Base-by-base conservation (phyloP, 1,140 invertebrate species). In the Philopotamus ludificatus region DNA sequence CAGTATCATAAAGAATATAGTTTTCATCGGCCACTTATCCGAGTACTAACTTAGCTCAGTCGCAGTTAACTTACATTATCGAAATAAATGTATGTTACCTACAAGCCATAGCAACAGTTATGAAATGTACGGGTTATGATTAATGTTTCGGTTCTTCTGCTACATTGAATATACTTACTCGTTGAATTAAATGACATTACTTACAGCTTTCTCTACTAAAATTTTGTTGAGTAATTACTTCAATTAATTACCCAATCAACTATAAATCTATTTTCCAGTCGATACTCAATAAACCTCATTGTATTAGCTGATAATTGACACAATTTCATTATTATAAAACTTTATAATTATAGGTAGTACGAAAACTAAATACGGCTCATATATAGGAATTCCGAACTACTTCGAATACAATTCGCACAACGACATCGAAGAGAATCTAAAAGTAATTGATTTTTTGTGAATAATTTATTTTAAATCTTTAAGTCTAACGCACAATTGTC, bases 371-470 rank as follows among this genome's bases (percentile, higher is more conserved):
- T 79, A 70, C 68, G 87, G 87, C 10, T 79, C 76, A 2, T 75
- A 82, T 23, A 71, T 91, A 54, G 89, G 89, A 3, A 75, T 90
- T 20, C 89, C 89, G 1, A 71, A 76, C 1, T 85, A 84, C 72
- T 90, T 84, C 72, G 72, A 70, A 0, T 89, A 87, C 67, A 70
- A 70, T 18, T 71, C 73, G 18, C 21, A 70, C 4, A 58, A 71
- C 0, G 77, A 82, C 16, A 73, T 88, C 3, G 78, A 86, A 44
- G 60, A 72, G 0, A 75, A 81, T n/a, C 81, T 87, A 22, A 73
- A 75, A 49, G 80, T 88, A 64, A 74, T 71, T 57, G 22, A 54
- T 57, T 39, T 20, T 47, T 47, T 47, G 8, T 47, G 15, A 8
- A 9, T 15, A 47, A 47, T 47, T 47, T 47, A 15, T 20, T 47